Evolutionary conservation across 2,113 vertebrate genomes (phyloP).

Genomic region (Platysternon megacephalum): DNA sequence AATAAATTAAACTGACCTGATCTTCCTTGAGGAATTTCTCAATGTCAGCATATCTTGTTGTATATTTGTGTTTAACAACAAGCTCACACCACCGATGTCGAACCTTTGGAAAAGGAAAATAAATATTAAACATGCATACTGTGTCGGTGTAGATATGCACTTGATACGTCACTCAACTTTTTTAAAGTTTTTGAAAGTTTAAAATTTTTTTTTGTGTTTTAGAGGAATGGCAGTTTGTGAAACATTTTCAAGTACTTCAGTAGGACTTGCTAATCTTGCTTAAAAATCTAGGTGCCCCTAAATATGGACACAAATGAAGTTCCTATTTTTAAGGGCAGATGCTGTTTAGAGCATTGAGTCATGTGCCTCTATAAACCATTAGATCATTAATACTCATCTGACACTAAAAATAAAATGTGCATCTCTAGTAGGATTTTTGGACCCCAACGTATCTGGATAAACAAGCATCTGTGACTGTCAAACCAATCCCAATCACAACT

Average conservation of each 20-base stretch:
- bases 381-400: not conserved
- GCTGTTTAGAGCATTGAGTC: not conserved
- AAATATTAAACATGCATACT: not conserved
- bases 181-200: not conserved
- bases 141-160: not conserved
- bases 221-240: not conserved
- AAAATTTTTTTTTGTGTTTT: not conserved
- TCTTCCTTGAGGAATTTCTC: slow-evolving; percentile 89
- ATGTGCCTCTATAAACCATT: accelerated
- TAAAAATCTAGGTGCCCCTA: not conserved
- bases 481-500: not conserved
- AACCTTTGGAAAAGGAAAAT: slow-evolving; percentile 77
- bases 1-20: slow-evolving; percentile 81
- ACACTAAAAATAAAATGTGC: not conserved
- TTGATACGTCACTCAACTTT: not conserved
- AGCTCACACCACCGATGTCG: slow-evolving; percentile 97
- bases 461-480: not conserved
- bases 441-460: not conserved
- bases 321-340: not conserved
- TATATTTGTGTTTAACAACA: slow-evolving; percentile 87
- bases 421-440: not conserved
- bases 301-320: not conserved
- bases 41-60: slow-evolving; percentile 83
- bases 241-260: not conserved
- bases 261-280: not conserved